phyloP scores from a whole-genome alignment of 2,888 invertebrate species.

The Emmelina monodactyla region DNA sequence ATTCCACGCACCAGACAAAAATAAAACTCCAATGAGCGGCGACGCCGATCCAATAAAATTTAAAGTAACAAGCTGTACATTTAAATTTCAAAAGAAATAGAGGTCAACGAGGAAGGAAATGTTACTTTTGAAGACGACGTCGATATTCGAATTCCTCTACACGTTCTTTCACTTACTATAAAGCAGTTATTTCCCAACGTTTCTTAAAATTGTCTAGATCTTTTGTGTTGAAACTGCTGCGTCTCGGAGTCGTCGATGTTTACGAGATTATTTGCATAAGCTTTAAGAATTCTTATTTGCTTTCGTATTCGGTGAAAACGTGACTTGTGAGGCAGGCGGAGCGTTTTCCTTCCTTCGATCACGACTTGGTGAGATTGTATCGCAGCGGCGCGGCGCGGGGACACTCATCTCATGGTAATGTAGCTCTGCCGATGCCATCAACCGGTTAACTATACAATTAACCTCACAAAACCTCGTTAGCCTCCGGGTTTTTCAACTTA shows the following conservation, averaged over 20 bases:
- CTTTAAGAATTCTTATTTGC: no score
- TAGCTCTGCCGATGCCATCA: slow-evolving; percentile 20
- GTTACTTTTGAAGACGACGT: no score
- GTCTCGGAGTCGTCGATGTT: no score
- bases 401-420: slow-evolving; percentile 33
- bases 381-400: slow-evolving; percentile 21
- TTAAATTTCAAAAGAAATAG: slow-evolving; percentile 2
- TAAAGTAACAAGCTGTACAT: background rate
- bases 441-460: slow-evolving; percentile 30
- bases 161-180: no score
- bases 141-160: no score
- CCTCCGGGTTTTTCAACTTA: slow-evolving; percentile 11
- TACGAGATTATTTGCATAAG: slow-evolving; percentile 44
- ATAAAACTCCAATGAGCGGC: slow-evolving; percentile 31
- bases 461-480: slow-evolving; percentile 37
- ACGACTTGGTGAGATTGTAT: slow-evolving; percentile 42
- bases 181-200: no score
- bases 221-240: no score
- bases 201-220: no score
- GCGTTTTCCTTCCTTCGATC: slow-evolving; percentile 36
- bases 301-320: slow-evolving; percentile 37
- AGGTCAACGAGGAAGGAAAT: background rate
- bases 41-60: slow-evolving; percentile 23
- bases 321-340: slow-evolving; percentile 36
- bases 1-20: slow-evolving; percentile 24